phyloP scores from a whole-genome alignment of 2,797 vertebrate species.

The Artibeus lituratus region DNA sequence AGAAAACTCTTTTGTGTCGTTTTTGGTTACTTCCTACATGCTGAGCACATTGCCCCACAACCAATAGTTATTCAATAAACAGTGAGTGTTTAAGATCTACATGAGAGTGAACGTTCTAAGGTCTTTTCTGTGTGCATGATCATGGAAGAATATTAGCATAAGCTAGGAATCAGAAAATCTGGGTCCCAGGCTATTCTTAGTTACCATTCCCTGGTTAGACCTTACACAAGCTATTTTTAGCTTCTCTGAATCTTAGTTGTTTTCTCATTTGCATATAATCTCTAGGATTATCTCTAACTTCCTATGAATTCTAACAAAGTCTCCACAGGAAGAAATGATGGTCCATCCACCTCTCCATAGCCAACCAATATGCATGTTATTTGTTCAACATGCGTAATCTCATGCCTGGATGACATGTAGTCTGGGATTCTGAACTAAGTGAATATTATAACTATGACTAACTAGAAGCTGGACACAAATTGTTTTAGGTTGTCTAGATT shows the following conservation, averaged over 20 bases:
- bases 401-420: too few relatives aligned
- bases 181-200: background rate
- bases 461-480: background rate
- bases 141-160: background rate
- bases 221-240: background rate
- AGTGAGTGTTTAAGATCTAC: background rate
- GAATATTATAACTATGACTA: background rate
- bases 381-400: background rate
- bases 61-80: background rate
- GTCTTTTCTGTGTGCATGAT: background rate
- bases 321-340: background rate
- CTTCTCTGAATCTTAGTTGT: conserved; percentile 3
- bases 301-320: conserved; percentile 1
- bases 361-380: too few relatives aligned
- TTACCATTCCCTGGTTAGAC: background rate
- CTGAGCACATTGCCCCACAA: background rate
- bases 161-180: background rate
- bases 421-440: background rate
- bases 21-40: background rate
- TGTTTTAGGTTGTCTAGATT: background rate
- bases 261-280: conserved; percentile 33
- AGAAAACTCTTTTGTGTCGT: background rate
- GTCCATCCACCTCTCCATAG: background rate
- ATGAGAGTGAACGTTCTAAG: background rate
- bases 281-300: background rate